Evolutionary conservation across 2,797 vertebrate genomes (phyloP), one percentile per base, ranked within the genome.

Genomic region (Orientallactaga sibirica): DNA sequence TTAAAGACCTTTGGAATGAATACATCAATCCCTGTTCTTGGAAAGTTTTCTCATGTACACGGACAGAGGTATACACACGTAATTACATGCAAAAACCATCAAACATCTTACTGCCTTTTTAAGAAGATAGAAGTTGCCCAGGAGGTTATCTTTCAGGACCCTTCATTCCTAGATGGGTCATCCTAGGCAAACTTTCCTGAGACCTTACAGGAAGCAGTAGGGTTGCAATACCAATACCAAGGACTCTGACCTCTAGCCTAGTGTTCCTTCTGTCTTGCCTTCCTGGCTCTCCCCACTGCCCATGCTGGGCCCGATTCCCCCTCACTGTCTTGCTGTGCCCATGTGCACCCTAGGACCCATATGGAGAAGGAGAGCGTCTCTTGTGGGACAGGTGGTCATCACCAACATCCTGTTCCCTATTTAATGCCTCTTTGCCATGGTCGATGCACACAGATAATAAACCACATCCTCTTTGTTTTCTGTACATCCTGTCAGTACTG

Each of bases 391-490:
- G 18, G 11, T 62, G 22, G 12, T 79, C 64, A 52, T 74, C 74
- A 16, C 0, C 14, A 41, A 66, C 11, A 25, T 81, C 77, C 77
- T 93, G 76, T 73, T 96, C 87, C 71, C 92, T 94, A 64, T 67
- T 77, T 74, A 74, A 89, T 92, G 70, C 66, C 73, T 95, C 78
- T 84, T 91, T 55, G 37, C 27, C 43, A 43, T 74, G 80, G 86
- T 86, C 73, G 77, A 86, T 90, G 93, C 80, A 71, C 86, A 86
- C 73, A 93, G 74, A 75, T 86, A 96, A 90, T 85, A 84, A 96
- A 95, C 92, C 88, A 76, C 93, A 91, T 81, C 90, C 87, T 90
- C 88, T 68, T 82, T 77, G 67, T 88, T 92, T 89, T 66, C 81
- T 62, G 58, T 77, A 71, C 64, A 78, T 93, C 86, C 85, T 95